These are phyloP conservation scores for Steinernema scapterisci DNA, from an alignment of 2,888 invertebrate genomes.

Conservation along the genomic window DNA sequence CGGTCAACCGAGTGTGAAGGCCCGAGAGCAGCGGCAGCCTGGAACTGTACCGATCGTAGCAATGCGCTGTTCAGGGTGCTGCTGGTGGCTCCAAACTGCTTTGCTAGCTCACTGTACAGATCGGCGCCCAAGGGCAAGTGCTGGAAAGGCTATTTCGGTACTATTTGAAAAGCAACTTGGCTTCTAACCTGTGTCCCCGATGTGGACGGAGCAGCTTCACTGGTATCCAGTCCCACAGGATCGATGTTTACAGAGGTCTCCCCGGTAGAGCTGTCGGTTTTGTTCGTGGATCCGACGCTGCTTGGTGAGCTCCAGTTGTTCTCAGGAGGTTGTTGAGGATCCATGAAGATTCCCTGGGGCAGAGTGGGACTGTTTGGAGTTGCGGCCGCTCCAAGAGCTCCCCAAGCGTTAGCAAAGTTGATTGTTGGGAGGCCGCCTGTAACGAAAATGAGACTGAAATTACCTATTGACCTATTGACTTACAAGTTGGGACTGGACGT, in stretches of 20 bases:
- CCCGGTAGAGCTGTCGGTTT: conserved; percentile 21
- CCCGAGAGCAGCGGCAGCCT: background rate
- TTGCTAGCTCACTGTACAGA: background rate
- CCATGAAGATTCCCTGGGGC: conserved; percentile 5
- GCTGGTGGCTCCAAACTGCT: background rate
- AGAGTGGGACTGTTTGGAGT: conserved; percentile 7
- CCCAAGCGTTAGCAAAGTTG: conserved; percentile 20
- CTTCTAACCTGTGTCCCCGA: background rate
- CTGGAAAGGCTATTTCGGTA: background rate
- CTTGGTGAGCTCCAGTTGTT: conserved; percentile 28
- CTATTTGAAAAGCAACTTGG: background rate
- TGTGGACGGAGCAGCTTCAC: conserved; percentile 14
- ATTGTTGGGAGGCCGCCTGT: conserved; percentile 19
- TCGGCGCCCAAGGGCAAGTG: background rate
- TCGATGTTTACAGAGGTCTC: conserved; percentile 5
- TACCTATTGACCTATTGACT: background rate
- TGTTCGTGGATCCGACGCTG: conserved; percentile 24
- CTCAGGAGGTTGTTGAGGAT: conserved; percentile 1
- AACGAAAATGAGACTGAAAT: background rate
- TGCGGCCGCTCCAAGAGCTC: background rate
- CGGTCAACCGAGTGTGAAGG: conserved; percentile 15
- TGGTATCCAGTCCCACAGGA: conserved; percentile 18
- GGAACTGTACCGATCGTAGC: background rate
- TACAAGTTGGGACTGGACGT: conserved; percentile 17
- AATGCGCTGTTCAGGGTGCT: conserved; percentile 7